Evolutionary conservation across 1,140 invertebrate species (phyloP), one percentile per base, ranked within the genome.

Genomic region (Manduca sexta): DNA sequence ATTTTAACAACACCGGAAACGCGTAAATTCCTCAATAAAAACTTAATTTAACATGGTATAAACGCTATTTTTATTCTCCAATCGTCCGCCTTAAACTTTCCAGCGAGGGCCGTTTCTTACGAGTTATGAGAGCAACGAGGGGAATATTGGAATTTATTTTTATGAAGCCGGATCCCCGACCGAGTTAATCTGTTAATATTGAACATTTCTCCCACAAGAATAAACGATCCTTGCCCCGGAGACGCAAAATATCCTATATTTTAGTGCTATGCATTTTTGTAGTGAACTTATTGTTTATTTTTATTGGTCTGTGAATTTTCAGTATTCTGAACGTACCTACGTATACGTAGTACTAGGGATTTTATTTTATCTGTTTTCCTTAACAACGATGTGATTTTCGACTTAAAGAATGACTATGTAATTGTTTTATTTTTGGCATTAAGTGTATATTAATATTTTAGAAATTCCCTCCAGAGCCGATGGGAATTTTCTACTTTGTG

Each of bases 111-210:
- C 65, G 64, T 70, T 74, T 67, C 65, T 65, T 69, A 52, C 47
- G 61, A 68, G 64, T 73, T 74, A 74, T 71, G 69, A 70, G 71
- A 67, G 69, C 60, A 67, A 68, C 62, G 69, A 60, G 67, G 58
- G 59, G 68, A 69, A 74, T 74, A 78, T 74, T 74, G 64, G 74
- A 75, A 75, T 80, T 73, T 76, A 71, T 69, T 71, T 71, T 73
- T 74, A 74, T 75, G 68, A 71, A 78, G 69, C 69, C 29, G 35
- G 61, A 63, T 54, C 66, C 64, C 68, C 62, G 57, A 66, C 64
- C 59, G 72, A 75, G 72, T 69, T 74, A 75, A 78, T 78, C 72
- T 75, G 72, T 73, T 75, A 75, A 75, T 75, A 75, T 78, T 75
- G 70, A 69, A 71, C 65, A 69, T 73, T 72, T 66, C 61, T 58